phyloP scores from a whole-genome alignment of 2,888 invertebrate species.

The Eupithecia centaureata region DNA sequence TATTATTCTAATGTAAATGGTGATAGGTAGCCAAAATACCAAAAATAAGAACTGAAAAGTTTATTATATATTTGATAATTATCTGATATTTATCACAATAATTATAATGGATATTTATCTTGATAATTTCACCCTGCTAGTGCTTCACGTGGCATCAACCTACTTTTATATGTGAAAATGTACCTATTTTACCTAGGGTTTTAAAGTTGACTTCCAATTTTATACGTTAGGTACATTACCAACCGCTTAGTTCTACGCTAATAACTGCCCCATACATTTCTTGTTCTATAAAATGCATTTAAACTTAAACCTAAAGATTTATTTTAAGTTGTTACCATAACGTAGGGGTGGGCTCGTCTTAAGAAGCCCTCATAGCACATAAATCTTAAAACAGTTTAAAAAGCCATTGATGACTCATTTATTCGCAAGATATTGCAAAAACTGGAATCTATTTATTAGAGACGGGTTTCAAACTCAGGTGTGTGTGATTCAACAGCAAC shows the following conservation, averaged over 20 bases:
- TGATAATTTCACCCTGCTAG: not conserved
- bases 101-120: too few species aligned
- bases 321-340: conserved; percentile 63
- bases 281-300: conserved; percentile 49
- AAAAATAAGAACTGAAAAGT: too few species aligned
- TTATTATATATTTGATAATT: too few species aligned
- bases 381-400: conserved; percentile 41
- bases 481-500: not conserved
- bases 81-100: too few species aligned
- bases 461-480: not conserved
- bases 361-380: conserved; percentile 31
- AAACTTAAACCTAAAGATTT: conserved; percentile 67
- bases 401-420: conserved; percentile 34
- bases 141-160: not conserved
- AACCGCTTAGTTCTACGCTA: not conserved
- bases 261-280: conserved; percentile 48
- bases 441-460: conserved; percentile 4
- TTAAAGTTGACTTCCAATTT: not conserved
- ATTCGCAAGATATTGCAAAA: conserved; percentile 3
- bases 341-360: conserved; percentile 31
- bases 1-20: too few species aligned
- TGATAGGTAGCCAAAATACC: too few species aligned
- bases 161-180: not conserved
- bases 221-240: not conserved
- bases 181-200: not conserved